These are phyloP conservation scores for Psittacus erithacus DNA, from an alignment of 2,113 vertebrate genomes.

Conservation along the genomic window DNA sequence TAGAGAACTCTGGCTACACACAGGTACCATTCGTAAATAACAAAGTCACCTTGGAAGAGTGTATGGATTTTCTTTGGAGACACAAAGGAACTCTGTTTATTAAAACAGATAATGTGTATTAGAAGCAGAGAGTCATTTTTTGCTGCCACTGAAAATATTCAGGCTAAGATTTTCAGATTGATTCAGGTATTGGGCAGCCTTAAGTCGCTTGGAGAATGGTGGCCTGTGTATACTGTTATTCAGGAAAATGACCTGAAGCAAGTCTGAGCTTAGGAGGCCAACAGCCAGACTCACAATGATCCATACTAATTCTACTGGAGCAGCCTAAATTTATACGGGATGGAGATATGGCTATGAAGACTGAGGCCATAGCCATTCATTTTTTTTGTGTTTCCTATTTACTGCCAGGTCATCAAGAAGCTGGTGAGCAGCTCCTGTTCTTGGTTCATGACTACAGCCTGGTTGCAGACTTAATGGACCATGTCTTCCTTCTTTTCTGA, in stretches of 20 bases:
- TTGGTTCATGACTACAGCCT: neutral
- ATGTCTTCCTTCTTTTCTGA: neutral
- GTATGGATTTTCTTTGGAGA: neutral
- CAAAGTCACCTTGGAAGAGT: neutral
- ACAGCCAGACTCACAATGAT: neutral
- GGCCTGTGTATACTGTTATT: neutral
- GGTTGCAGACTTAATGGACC: neutral
- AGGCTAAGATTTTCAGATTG: neutral
- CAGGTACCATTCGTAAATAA: neutral
- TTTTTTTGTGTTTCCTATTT: neutral
- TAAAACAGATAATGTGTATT: neutral
- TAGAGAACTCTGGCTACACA: neutral
- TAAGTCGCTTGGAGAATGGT: neutral
- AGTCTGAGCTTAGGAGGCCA: neutral
- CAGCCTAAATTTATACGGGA: neutral
- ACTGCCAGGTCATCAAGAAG: neutral
- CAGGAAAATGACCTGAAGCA: neutral
- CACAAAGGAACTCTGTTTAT: neutral
- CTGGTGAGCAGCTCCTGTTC: neutral
- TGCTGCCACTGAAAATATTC: neutral
- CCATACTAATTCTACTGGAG: neutral
- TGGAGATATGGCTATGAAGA: neutral
- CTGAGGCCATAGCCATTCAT: neutral
- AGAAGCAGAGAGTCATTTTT: neutral
- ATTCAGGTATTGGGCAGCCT: neutral